phyloP scores from a whole-genome alignment of 2,888 invertebrate species.

The Plebejus argus region DNA sequence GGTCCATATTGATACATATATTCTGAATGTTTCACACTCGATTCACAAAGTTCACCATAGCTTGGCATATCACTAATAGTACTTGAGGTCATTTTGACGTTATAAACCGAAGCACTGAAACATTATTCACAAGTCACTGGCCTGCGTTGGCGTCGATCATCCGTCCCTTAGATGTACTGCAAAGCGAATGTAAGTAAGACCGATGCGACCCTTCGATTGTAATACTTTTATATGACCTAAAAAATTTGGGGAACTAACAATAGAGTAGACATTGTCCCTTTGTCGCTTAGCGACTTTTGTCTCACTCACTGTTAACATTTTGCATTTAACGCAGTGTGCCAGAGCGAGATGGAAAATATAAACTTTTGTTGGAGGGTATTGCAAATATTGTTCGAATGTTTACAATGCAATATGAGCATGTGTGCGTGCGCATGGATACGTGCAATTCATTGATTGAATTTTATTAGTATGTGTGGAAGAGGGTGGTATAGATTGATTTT shows the following conservation, averaged over 20 bases:
- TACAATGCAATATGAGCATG: constrained; percentile 64
- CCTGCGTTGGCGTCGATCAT: constrained; percentile 68
- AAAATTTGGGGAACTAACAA: constrained; percentile 81
- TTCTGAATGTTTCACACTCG: constrained; percentile 58
- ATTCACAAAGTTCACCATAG: constrained; percentile 58
- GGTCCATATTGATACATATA: constrained; percentile 58
- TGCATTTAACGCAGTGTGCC: constrained; percentile 42
- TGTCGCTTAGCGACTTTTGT: constrained; percentile 65
- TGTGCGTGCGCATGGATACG: constrained; percentile 57
- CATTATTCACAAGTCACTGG: constrained; percentile 48
- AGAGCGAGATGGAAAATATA: constrained; percentile 58
- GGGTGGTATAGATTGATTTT: constrained; percentile 79
- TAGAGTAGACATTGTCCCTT: constrained; percentile 77
- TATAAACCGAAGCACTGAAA: constrained; percentile 25
- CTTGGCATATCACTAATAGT: constrained; percentile 73
- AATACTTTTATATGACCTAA: constrained; percentile 80
- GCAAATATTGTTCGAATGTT: constrained; percentile 77
- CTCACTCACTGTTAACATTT: constrained; percentile 52
- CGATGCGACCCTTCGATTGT: constrained; percentile 77
- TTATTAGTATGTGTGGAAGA: constrained; percentile 62
- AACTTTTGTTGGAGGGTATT: constrained; percentile 63
- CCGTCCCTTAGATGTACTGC: constrained; percentile 68
- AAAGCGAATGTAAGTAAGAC: constrained; percentile 75
- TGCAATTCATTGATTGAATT: constrained; percentile 65
- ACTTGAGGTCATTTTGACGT: constrained; percentile 46